A percentile compares a stretch with the other conserved stretches of the same genome.
These are phyloP conservation scores for Folsomia manolachei DNA, from an alignment of 2,888 invertebrate species.

Conservation along the genomic window DNA sequence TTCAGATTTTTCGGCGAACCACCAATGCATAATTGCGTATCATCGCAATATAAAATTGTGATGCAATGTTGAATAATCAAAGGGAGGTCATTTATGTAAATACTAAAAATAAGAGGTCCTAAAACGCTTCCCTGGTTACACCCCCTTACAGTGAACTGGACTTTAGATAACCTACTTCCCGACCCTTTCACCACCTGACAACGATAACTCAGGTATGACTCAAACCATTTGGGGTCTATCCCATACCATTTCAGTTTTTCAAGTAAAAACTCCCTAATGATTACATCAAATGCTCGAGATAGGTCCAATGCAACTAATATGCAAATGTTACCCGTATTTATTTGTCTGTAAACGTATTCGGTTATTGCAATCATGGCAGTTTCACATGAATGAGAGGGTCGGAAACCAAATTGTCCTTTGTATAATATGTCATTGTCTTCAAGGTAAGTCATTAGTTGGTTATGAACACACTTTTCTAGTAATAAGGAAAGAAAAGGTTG, in stretches of 20 bases:
- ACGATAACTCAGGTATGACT: constrained; percentile 15
- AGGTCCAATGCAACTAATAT: constrained; percentile 25
- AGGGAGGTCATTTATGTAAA: constrained; percentile 29
- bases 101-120: constrained; percentile 16
- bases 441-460: constrained; percentile 13
- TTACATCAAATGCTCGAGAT: constrained; percentile 27
- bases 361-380: constrained; percentile 25
- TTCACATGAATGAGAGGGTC: constrained; percentile 14
- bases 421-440: constrained; percentile 21
- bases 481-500: constrained; percentile 23
- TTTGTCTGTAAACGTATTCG: constrained; percentile 23
- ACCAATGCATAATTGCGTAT: constrained; percentile 13
- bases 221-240: constrained; percentile 16
- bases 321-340: constrained; percentile 24
- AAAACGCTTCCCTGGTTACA: background rate
- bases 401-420: constrained; percentile 28
- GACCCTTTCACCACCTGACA: constrained; percentile 17
- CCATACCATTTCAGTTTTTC: constrained; percentile 29
- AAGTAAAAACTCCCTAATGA: constrained; percentile 13
- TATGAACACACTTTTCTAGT: constrained; percentile 23
- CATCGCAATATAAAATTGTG: constrained; percentile 30
- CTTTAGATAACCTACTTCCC: constrained; percentile 8
- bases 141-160: constrained; percentile 18
- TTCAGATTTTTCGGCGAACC: constrained; percentile 6
- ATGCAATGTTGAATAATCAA: constrained; percentile 7